Conservation (phyloP, 92 coral and sea anemone genomes). For the Heteractis magnifica region DNA sequence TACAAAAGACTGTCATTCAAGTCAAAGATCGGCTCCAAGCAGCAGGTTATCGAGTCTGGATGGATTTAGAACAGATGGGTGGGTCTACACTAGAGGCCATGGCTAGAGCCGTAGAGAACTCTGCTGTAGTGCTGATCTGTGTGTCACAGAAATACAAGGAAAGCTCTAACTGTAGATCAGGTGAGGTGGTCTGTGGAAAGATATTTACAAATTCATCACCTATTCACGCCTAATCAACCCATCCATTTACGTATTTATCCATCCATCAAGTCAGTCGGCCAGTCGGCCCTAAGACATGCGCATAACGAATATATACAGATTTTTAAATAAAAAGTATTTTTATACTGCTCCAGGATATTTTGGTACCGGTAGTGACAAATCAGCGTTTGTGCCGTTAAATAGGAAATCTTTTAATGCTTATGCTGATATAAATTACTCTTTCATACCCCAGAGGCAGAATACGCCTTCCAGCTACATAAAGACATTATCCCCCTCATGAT, state of each 20-base stretch:
- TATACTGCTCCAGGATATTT: too few species aligned
- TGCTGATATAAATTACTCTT: too few species aligned
- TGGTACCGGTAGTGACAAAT: too few species aligned
- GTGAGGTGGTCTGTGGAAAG: neutral
- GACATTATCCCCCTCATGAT: conserved; percentile 62
- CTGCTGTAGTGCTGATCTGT: neutral
- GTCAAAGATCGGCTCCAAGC: too few species aligned
- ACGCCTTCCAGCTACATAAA: conserved; percentile 60
- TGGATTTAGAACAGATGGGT: neutral
- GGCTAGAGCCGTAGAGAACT: neutral
- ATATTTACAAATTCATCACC: neutral
- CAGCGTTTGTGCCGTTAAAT: neutral
- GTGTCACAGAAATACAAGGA: neutral
- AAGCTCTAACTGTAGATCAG: neutral
- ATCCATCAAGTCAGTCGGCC: too few species aligned
- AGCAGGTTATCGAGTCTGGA: too few species aligned
- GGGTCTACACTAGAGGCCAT: neutral
- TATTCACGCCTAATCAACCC: neutral
- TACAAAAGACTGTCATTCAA: too few species aligned
- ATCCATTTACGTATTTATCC: neutral
- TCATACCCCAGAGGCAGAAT: conserved; percentile 41
- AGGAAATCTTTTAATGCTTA: too few species aligned
- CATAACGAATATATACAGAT: too few species aligned
- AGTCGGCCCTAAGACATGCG: too few species aligned
- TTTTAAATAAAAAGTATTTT: too few species aligned